Base-by-base conservation (phyloP, 2,113 vertebrate genomes). In the Gasterosteus aculeatus region DNA sequence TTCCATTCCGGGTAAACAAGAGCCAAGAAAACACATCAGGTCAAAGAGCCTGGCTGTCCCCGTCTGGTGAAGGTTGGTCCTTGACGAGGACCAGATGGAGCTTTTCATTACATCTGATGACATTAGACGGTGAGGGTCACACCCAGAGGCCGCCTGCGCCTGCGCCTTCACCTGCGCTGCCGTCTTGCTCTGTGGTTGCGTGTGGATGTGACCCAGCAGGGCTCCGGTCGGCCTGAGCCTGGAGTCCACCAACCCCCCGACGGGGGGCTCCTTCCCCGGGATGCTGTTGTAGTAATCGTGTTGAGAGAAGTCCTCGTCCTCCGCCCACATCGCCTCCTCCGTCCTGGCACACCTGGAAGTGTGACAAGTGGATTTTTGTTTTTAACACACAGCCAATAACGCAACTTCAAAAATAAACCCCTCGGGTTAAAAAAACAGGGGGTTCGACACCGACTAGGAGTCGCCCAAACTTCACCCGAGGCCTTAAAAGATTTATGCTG, bases 251-350 rank as follows among this genome's bases (percentile, higher is more conserved):
- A 99, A 72, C 0, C 97, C 97, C 0, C 98, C 98, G 0, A 81
- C 90, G 0, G 97, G 98, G 0, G 98, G 98, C 91, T 98, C 96
- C 84, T 99, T 99, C 7, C 98, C 98, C 0, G 97, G 98, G 84
- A 99, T 96, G 90, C 97, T 98, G 93, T 99, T 99, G 93, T 99
- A 99, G 87, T 99, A 99, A 68, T 95, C 89, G 0, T 97, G 98
- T 7, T 96, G 96, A 0, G 85, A 79, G 0, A 85, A 29, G 0
- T 86, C 94, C 0, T 98, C 97, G 0, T 98, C 96, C 0, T 96
- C 96, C 2, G 94, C 96, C 97, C 96, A 98, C 5, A 93, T 83
- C 0, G 93, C 92, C 29, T 98, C 96, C 39, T 98, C 97, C 0
- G 46, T 79, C 60, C 95, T 90, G 9, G 90, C 89, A 0, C 70